These are phyloP conservation scores for Varanus komodoensis DNA, from an alignment of 2,113 vertebrate genomes.

Conservation along the genomic window DNA sequence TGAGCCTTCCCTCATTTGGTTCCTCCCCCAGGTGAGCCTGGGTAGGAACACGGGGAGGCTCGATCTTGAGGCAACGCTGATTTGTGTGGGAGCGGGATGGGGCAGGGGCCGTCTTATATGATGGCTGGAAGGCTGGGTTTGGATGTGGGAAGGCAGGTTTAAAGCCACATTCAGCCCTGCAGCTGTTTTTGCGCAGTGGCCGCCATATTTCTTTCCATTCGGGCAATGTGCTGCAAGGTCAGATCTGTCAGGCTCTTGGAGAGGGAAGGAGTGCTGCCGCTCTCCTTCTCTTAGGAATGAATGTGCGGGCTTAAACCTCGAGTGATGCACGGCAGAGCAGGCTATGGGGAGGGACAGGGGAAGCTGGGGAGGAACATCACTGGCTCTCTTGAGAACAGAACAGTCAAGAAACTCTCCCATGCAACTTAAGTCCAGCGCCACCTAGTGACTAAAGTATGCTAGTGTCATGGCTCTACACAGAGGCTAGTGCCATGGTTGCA, in stretches of 20 bases:
- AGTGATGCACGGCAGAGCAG: neutral
- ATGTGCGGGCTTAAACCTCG: neutral
- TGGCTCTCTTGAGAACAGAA: neutral
- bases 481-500: neutral
- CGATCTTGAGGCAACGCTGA: neutral
- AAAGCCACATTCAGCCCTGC: neutral
- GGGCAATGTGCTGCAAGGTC: neutral
- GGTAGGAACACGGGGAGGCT: neutral
- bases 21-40: neutral
- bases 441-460: neutral
- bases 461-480: neutral
- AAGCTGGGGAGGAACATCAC: neutral
- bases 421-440: neutral
- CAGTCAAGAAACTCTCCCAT: neutral
- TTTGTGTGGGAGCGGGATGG: neutral
- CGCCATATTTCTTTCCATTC: neutral
- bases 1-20: slow-evolving; percentile 17
- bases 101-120: neutral
- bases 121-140: neutral
- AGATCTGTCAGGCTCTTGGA: neutral
- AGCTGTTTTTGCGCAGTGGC: neutral
- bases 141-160: neutral
- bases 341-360: neutral
- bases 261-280: neutral
- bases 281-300: neutral